Conservation (phyloP, 2,797 vertebrate species). For the Malacoraja senta region DNA sequence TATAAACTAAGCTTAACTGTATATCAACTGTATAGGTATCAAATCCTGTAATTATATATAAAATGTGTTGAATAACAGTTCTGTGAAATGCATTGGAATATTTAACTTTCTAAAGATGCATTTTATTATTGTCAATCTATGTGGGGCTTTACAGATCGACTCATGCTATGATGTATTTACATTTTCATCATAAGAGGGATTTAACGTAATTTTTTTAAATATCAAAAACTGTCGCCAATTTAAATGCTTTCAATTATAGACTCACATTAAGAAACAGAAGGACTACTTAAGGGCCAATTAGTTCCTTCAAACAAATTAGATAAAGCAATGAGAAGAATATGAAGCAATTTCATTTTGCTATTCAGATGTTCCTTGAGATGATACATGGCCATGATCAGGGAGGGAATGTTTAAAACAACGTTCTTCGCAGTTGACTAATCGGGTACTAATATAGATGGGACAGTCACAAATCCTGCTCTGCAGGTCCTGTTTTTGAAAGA, state of each 20-base stretch:
- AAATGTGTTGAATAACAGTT: neutral
- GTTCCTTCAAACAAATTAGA: slow-evolving; percentile 15
- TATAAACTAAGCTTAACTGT: too few species aligned
- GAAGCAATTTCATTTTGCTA: slow-evolving; percentile 25
- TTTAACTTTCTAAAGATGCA: neutral
- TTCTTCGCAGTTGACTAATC: neutral
- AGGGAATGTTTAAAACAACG: neutral
- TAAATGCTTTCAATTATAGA: neutral
- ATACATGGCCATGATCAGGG: neutral
- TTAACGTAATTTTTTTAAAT: neutral
- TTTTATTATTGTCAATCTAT: neutral
- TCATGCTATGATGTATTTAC: neutral
- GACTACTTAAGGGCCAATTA: neutral
- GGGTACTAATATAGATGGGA: neutral
- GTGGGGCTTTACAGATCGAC: neutral
- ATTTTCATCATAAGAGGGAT: neutral
- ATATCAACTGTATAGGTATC: too few species aligned
- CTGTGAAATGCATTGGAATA: neutral
- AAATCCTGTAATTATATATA: too few species aligned
- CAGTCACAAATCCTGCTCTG: neutral
- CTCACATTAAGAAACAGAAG: slow-evolving; percentile 19
- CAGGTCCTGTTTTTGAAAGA: neutral
- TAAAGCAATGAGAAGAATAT: slow-evolving; percentile 13
- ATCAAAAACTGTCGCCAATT: neutral
- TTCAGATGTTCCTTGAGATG: neutral